Evolutionary conservation across 2,113 vertebrate genomes (phyloP).

Genomic region (Pangasianodon gigas): DNA sequence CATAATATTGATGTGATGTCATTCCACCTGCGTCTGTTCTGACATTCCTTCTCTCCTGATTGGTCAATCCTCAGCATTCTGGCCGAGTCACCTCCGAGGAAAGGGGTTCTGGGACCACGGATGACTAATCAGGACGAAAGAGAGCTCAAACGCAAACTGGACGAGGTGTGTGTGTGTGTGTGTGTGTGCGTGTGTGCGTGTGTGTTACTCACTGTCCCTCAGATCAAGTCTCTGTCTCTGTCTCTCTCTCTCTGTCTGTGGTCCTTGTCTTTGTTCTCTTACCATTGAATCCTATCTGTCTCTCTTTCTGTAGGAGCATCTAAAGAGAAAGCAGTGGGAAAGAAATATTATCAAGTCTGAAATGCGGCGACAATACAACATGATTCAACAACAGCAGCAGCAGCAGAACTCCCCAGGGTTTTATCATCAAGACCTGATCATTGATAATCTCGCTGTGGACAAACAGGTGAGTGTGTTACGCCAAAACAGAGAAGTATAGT

Average conservation of each 20-base stretch:
- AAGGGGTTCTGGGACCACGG: background rate
- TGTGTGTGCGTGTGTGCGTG: background rate
- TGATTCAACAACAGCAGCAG: too few relatives aligned
- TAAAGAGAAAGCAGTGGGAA: background rate
- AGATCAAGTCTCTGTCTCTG: background rate
- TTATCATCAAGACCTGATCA: background rate
- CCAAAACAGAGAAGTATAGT: background rate
- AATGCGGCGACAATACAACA: background rate
- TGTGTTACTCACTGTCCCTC: background rate
- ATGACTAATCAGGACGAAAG: background rate
- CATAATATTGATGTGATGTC: background rate
- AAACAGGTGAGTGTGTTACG: background rate
- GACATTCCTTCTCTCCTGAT: background rate
- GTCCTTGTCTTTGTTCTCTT: background rate
- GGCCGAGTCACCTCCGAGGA: background rate
- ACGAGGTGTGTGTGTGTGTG: background rate
- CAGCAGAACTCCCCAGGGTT: background rate
- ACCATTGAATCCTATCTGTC: background rate
- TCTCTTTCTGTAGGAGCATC: background rate
- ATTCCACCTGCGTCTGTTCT: background rate
- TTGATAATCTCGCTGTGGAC: background rate
- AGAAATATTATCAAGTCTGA: accelerated
- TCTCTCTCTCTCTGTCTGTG: background rate
- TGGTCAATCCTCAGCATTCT: background rate
- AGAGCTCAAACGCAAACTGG: background rate